These are phyloP conservation scores for Polyodon spathula DNA, from an alignment of 2,113 vertebrate genomes.

Conservation along the genomic window DNA sequence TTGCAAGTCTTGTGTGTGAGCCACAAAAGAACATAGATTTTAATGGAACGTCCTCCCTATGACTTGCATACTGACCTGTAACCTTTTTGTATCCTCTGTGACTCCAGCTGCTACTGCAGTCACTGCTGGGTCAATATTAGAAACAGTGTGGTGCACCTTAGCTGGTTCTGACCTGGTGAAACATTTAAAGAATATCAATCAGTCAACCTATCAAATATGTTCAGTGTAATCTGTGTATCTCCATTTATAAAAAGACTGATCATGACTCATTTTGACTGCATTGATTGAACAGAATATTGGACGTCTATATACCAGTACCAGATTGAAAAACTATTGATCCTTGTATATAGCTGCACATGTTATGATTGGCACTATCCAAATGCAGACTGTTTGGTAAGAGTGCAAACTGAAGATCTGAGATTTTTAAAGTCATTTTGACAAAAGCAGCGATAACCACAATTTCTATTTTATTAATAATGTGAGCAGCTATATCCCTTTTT, in stretches of 20 bases:
- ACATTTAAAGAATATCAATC: neutral
- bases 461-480: too few species aligned
- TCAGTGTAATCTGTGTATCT: neutral
- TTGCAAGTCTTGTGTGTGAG: too few species aligned
- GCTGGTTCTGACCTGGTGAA: neutral
- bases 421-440: too few species aligned
- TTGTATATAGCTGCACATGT: neutral
- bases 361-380: neutral
- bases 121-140: too few species aligned
- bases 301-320: neutral
- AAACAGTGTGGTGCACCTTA: neutral
- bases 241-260: constrained; percentile 4
- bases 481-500: too few species aligned
- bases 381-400: too few species aligned
- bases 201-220: neutral
- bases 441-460: too few species aligned
- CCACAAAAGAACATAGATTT: neutral
- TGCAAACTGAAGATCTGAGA: neutral
- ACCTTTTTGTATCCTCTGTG: too few species aligned
- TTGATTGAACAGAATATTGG: constrained; percentile 1
- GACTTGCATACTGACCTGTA: neutral
- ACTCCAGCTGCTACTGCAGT: too few species aligned
- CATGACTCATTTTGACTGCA: neutral
- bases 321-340: constrained; percentile 6
- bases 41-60: neutral